Evolutionary conservation across 2,113 vertebrate genomes (phyloP).

Genomic region (Lagopus leucura): DNA sequence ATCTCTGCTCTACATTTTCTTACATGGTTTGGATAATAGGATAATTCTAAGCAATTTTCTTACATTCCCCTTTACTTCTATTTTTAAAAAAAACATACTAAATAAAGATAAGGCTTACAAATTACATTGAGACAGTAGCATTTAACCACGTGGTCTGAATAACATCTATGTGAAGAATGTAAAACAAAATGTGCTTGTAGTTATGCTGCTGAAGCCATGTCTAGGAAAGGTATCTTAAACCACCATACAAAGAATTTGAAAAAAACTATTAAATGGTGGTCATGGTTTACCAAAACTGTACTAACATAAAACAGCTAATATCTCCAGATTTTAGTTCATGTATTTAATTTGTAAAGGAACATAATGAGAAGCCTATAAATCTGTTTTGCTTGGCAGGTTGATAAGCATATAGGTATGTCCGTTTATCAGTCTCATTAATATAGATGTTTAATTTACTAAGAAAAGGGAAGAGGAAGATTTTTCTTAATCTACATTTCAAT

Average conservation of each 20-base stretch:
- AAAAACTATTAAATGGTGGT: background rate
- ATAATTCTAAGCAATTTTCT: background rate
- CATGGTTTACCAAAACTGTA: background rate
- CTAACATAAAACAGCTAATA: background rate
- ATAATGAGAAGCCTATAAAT: background rate
- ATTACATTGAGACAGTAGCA: background rate
- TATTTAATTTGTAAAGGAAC: background rate
- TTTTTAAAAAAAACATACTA: background rate
- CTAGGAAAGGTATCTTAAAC: background rate
- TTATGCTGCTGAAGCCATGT: background rate
- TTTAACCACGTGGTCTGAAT: background rate
- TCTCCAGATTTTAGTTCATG: background rate
- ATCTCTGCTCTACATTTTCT: background rate
- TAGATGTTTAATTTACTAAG: background rate
- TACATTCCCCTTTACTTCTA: background rate
- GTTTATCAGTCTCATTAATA: background rate
- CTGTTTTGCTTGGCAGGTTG: background rate
- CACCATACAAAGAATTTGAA: background rate
- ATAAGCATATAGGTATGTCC: background rate
- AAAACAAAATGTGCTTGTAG: background rate
- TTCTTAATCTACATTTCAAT: background rate
- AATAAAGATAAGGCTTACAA: background rate
- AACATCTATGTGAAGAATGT: background rate
- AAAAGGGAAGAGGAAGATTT: background rate
- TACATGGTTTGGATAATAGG: background rate